Conservation (phyloP, 1,140 invertebrate species). For the Diachasma alloeum region DNA sequence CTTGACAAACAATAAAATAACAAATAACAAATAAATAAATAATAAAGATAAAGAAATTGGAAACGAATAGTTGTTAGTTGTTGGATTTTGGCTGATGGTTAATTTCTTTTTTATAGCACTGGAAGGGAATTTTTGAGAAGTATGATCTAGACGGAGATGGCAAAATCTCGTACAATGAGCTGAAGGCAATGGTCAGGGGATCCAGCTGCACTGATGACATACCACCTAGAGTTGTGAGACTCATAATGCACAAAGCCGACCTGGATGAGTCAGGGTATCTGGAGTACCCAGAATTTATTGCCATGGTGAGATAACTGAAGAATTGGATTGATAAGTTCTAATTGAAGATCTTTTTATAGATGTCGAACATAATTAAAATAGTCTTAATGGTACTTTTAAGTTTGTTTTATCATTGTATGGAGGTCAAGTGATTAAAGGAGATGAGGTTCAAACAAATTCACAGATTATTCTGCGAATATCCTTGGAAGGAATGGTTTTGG, state of each 20-base stretch:
- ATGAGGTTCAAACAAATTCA: too few species aligned
- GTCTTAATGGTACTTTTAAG: too few species aligned
- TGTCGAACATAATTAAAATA: too few species aligned
- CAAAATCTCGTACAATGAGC: constrained; percentile 74
- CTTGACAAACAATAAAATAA: too few species aligned
- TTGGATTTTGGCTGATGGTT: not conserved
- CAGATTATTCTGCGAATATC: too few species aligned
- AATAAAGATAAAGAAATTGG: too few species aligned
- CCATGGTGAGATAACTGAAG: constrained; percentile 72
- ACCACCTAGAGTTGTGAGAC: constrained; percentile 74
- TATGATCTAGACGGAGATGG: constrained; percentile 80
- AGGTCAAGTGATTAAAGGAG: too few species aligned
- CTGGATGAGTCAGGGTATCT: constrained; percentile 76
- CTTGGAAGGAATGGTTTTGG: too few species aligned
- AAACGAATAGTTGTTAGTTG: too few species aligned
- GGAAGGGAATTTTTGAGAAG: constrained; percentile 68
- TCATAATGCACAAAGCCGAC: constrained; percentile 77
- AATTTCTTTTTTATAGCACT: constrained; percentile 54
- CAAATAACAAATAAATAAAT: too few species aligned
- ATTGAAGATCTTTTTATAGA: too few species aligned
- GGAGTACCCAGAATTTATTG: constrained; percentile 81
- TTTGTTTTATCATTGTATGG: too few species aligned
- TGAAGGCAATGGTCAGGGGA: constrained; percentile 73
- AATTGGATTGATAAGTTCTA: not conserved
- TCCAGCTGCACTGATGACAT: constrained; percentile 74